Base-by-base conservation (phyloP, 1,140 invertebrate genomes). In the Mylabris phalerata region DNA sequence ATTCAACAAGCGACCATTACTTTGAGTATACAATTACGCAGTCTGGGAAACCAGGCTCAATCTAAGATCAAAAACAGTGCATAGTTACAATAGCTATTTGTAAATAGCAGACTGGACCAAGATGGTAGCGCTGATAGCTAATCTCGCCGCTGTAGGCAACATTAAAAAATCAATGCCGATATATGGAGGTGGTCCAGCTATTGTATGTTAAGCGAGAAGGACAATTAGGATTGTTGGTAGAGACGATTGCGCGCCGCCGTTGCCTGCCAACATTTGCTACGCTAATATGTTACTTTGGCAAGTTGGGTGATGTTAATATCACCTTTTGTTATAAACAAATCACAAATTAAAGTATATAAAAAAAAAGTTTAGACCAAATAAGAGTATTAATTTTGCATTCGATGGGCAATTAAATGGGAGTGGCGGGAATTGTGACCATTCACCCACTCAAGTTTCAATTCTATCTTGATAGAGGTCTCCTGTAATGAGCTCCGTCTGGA, bases 91-190 rank as follows among this genome's bases (percentile, higher is more conserved):
- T 64, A 64, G 60, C 59, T 65, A 65, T 67, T 67, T 67, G 65
- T 67, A 67, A 62, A 67, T 67, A 57, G 63, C 61, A 45, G 57
- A 61, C 48, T 57, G 62, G 48, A 57, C 57, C 57, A 60, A 65
- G 65, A 67, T 67, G 45, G 63, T 59, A 59, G 48, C 56, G 50
- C 57, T 50, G 65, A 67, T 67, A 67, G 58, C 44, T 67, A 65
- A 67, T 67, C 65, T 67, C 48, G 59, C 56, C 57, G 58, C 49
- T 64, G 57, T 54, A 62, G 65, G 65, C 62, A 44, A 67, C 63
- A 67, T 62, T 65, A 67, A 67, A 67, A 67, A 67, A 67, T 65
- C 65, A 55, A 67, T 65, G 60, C 54, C 61, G 58, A 64, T 65
- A 64, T 67, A 63, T 63, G 62, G 62, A 55, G 57, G 58, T 55